Base-by-base conservation (phyloP, 1,140 invertebrate species). In the Drosophila suzukii region DNA sequence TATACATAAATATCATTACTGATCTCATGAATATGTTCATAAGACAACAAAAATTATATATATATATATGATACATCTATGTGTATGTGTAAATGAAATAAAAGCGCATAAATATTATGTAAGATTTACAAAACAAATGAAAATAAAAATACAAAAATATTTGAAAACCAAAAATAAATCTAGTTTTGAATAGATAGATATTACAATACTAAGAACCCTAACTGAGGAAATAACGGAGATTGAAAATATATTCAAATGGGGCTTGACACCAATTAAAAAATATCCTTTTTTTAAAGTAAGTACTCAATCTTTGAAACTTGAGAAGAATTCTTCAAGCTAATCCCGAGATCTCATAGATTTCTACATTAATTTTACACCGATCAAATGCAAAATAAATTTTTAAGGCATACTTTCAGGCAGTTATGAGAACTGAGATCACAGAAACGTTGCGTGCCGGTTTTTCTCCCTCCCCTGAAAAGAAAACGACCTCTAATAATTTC, bases 21-120 rank as follows among this genome's bases (percentile, higher is more conserved):
- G 82, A 86, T 86, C 82, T 86, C 82, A 86, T 86, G 82, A 86
- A 86, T 88, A 88, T 82, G 75, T 86, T 86, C 82, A 86, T 86
- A 88, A 86, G 82, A 86, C 75, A 61, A 59, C 51, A 63, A 51
- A 47, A 63, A 70, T 50, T 71, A 81, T 78, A 68, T 46, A 71
- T 68, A 71, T 68, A 78, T 76, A 66, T 50, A 66, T 70, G 81
- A 27, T 41, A 56, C 63, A 66, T 67, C 58, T 71, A 51, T 71
- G 61, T 72, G 47, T 57, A 63, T 78, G 76, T 88, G 83, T 82
- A 79, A 78, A 86, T 86, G 65, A 66, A 78, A 82, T 81, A 75
- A 78, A 81, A 56, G 68, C 71, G 78, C 83, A 86, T 82, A 88
- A 77, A 62, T 79, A 66, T 82, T 15, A 79, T 79, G 75, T 86